A percentile compares a stretch with the other conserved stretches of the same genome.
These are phyloP conservation scores for Diaphora mendica DNA, from an alignment of 2,888 invertebrate genomes.

Conservation along the genomic window DNA sequence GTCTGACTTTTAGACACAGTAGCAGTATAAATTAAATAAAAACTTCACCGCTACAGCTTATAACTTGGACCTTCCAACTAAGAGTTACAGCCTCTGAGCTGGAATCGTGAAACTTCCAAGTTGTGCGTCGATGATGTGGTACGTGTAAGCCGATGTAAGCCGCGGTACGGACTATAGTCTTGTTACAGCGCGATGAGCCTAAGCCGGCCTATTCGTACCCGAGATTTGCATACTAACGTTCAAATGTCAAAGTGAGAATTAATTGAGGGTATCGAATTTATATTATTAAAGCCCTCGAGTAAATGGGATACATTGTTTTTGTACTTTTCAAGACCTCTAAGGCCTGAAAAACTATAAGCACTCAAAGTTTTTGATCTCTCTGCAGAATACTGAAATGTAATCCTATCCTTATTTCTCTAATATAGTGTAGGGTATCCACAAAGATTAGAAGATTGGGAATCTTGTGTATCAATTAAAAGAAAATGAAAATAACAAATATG, in stretches of 20 bases:
- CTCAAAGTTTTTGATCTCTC: neutral
- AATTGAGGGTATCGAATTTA: constrained; percentile 7
- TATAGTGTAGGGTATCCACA: neutral
- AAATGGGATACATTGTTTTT: neutral
- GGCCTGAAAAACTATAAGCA: neutral
- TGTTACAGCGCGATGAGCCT: constrained; percentile 14
- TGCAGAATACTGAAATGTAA: neutral
- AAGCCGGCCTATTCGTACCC: constrained; percentile 17
- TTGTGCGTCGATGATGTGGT: constrained; percentile 34
- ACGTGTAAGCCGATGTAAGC: constrained; percentile 28
- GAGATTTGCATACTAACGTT: constrained; percentile 17
- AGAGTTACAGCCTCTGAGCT: constrained; percentile 33
- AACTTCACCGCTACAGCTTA: constrained; percentile 22
- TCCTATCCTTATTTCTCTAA: neutral
- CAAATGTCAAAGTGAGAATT: constrained; percentile 13
- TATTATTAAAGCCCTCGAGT: neutral
- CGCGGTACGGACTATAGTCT: constrained; percentile 7
- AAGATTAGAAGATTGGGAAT: neutral
- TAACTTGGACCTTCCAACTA: constrained; percentile 5
- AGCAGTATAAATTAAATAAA: neutral
- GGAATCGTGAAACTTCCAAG: constrained; percentile 33
- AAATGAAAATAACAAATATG: neutral
- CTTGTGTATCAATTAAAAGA: neutral
- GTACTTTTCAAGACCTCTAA: neutral
- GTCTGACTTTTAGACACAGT: neutral